Percentiles rank a stretch among this genome's conserved stretches.
Evolutionary conservation across 1,140 invertebrate genomes (phyloP).

Genomic region (Drosophila truncata): DNA sequence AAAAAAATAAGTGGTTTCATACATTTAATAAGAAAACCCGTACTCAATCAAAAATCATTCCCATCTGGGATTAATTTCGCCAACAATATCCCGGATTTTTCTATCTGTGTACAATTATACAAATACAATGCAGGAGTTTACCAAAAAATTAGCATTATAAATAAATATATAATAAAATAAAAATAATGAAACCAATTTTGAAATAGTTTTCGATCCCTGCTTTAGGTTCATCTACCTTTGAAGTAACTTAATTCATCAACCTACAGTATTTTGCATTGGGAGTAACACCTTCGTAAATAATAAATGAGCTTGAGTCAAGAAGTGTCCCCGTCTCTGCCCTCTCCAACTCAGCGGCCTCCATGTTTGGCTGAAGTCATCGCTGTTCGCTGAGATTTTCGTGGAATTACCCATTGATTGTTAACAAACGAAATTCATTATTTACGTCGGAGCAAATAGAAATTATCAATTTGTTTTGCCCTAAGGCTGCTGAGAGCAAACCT

Average conservation of each 20-base stretch:
- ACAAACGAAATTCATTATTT: constrained; percentile 26
- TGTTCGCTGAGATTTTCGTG: constrained; percentile 20
- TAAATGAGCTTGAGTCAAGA: not conserved
- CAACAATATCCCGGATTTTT: no score
- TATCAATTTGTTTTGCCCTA: constrained; percentile 24
- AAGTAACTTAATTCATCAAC: no score
- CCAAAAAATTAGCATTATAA: no score
- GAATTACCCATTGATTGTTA: constrained; percentile 32
- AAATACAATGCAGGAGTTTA: no score
- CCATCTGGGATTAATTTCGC: no score
- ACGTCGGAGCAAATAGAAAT: constrained; percentile 22
- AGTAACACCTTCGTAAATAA: not conserved
- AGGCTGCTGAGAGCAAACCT: constrained; percentile 44
- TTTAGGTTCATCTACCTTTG: not conserved
- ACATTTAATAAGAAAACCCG: no score
- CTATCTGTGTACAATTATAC: no score
- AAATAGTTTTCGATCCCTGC: not conserved
- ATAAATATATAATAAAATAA: not conserved
- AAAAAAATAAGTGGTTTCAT: no score
- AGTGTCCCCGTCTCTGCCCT: not conserved
- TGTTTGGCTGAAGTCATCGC: constrained; percentile 23
- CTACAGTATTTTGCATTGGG: not conserved
- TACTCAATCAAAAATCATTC: no score
- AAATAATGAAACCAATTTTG: not conserved
- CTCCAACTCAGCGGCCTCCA: not conserved